These are phyloP conservation scores for Ophion ventricosus DNA, from an alignment of 2,888 invertebrate species.

Conservation along the genomic window DNA sequence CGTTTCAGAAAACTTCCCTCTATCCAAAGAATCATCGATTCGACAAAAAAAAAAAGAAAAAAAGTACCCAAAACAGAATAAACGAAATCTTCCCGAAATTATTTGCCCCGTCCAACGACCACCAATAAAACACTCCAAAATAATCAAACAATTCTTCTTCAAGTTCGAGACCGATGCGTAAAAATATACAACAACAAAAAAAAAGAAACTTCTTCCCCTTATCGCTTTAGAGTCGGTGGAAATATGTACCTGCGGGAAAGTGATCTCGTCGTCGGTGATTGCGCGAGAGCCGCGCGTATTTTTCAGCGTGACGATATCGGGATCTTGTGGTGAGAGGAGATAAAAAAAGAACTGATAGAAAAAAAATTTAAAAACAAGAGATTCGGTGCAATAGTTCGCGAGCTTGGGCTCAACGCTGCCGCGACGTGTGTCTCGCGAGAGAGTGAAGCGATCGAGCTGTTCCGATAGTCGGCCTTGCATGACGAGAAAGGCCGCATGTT, in stretches of 20 bases:
- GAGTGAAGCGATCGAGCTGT: slow-evolving; percentile 66
- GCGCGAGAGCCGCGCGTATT: slow-evolving; percentile 15
- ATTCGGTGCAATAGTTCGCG: slow-evolving; percentile 42
- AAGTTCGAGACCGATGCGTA: too few species aligned
- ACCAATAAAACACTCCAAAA: too few species aligned
- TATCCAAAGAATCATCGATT: too few species aligned
- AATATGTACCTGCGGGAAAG: background rate
- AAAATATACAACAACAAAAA: too few species aligned
- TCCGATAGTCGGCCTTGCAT: slow-evolving; percentile 69
- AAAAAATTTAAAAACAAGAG: slow-evolving; percentile 14
- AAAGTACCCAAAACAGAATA: too few species aligned
- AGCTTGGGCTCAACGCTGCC: slow-evolving; percentile 3
- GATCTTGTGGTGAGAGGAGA: slow-evolving; percentile 25
- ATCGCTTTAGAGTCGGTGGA: background rate
- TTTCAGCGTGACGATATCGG: slow-evolving; percentile 35
- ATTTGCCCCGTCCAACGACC: too few species aligned
- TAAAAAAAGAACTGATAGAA: background rate
- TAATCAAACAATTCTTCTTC: too few species aligned
- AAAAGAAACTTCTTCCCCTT: too few species aligned
- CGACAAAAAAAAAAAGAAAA: too few species aligned
- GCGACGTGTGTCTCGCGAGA: slow-evolving; percentile 45
- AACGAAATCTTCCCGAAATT: too few species aligned
- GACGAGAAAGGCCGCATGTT: slow-evolving; percentile 69
- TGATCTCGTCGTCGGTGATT: slow-evolving; percentile 47
- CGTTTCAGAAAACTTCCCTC: too few species aligned